Conservation (phyloP, 2,113 vertebrate species). For the Desmodus rotundus region DNA sequence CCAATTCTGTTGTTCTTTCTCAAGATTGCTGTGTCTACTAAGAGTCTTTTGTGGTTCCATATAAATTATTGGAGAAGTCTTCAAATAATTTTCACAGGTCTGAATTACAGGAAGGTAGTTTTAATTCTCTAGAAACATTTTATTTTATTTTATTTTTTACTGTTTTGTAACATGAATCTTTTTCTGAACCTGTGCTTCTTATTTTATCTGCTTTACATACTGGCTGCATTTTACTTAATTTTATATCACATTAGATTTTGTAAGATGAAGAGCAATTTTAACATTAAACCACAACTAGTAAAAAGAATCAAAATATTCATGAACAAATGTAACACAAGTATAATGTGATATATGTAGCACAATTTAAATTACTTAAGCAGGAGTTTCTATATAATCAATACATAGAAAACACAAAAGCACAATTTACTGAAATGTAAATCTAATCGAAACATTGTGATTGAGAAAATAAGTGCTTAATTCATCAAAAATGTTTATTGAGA, state of each 20-base stretch:
- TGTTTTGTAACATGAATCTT: background rate
- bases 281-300: background rate
- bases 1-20: background rate
- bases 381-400: background rate
- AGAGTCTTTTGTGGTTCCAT: background rate
- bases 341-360: background rate
- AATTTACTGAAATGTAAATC: background rate
- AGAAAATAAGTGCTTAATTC: background rate
- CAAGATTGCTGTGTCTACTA: background rate
- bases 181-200: background rate
- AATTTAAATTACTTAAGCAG: background rate
- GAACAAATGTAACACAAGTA: background rate
- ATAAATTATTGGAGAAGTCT: background rate
- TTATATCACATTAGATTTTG: background rate
- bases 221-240: background rate
- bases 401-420: background rate
- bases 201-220: background rate
- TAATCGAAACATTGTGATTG: background rate
- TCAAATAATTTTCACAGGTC: background rate
- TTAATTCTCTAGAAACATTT: background rate
- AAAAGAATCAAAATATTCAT: background rate
- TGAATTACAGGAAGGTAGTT: background rate
- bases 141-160: background rate
- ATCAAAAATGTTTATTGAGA: background rate
- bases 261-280: background rate